Percentiles rank a stretch among this genome's conserved stretches.
Conservation (phyloP, 2,113 vertebrate genomes). For the Amphiprion ocellaris region DNA sequence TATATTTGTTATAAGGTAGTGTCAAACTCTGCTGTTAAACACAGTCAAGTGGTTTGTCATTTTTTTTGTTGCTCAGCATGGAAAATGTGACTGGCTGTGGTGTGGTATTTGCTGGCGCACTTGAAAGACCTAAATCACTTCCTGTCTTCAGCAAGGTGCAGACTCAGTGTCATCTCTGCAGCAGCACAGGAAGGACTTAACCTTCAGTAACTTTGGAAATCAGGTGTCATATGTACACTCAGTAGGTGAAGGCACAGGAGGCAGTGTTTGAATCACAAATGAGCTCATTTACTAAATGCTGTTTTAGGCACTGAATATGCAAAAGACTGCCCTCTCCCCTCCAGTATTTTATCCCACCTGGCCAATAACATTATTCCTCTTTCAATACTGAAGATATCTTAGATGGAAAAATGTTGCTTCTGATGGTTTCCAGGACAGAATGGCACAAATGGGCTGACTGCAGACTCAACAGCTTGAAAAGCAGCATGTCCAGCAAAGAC, state of each 20-base stretch:
- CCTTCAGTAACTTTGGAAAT: slow-evolving; percentile 66
- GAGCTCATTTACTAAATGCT: slow-evolving; percentile 55
- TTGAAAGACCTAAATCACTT: slow-evolving; percentile 79
- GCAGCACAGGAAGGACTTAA: slow-evolving; percentile 38
- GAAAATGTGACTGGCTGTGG: slow-evolving; percentile 74
- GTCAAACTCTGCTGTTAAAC: slow-evolving; percentile 66
- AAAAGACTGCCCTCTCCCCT: slow-evolving; percentile 29
- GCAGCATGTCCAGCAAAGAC: slow-evolving; percentile 78
- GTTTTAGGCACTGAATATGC: slow-evolving; percentile 60
- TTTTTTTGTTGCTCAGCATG: slow-evolving; percentile 50
- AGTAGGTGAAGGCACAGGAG: slow-evolving; percentile 9
- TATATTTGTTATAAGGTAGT: slow-evolving; percentile 67
- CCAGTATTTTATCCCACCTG: slow-evolving; percentile 57
- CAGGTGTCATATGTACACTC: neutral
- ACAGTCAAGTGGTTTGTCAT: slow-evolving; percentile 50
- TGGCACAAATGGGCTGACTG: slow-evolving; percentile 82
- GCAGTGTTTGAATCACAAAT: slow-evolving; percentile 64
- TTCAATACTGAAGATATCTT: slow-evolving; percentile 43
- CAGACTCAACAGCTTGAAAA: slow-evolving; percentile 83
- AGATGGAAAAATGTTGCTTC: slow-evolving; percentile 43
- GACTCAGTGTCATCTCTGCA: neutral
- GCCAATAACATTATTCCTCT: slow-evolving; percentile 38
- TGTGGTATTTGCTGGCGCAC: slow-evolving; percentile 57
- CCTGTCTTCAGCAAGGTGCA: slow-evolving; percentile 73
- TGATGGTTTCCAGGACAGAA: slow-evolving; percentile 61